phyloP scores from a whole-genome alignment of 2,113 vertebrate species.

The Eurystomus gularis region DNA sequence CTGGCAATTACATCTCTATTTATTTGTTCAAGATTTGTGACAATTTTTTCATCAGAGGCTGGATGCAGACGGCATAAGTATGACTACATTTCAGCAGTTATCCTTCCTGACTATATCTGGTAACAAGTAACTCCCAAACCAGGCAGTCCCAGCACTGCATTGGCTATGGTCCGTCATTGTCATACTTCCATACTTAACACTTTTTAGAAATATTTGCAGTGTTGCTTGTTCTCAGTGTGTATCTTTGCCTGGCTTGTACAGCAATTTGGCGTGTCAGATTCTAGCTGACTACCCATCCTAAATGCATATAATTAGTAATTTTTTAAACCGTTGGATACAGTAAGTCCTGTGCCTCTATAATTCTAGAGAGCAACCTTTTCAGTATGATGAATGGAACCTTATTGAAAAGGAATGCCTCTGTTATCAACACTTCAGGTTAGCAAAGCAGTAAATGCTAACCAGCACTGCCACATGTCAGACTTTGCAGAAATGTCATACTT shows the following conservation, averaged over 20 bases:
- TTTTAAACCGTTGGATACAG: background rate
- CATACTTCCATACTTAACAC: background rate
- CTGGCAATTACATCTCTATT: background rate
- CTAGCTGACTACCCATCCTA: background rate
- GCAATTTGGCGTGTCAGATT: background rate
- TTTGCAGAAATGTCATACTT: slow-evolving; percentile 24
- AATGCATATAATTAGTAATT: background rate
- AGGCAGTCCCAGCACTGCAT: background rate
- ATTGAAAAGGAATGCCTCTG: slow-evolving; percentile 14
- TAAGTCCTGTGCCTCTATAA: background rate
- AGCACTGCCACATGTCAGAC: slow-evolving; percentile 2
- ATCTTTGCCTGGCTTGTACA: background rate
- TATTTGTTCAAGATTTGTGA: background rate
- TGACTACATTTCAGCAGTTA: background rate
- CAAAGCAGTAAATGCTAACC: slow-evolving; percentile 18
- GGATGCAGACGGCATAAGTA: background rate
- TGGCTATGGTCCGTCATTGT: background rate
- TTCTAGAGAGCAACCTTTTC: slow-evolving; percentile 28
- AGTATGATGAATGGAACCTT: slow-evolving; percentile 37
- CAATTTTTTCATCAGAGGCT: background rate
- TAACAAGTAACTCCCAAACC: background rate
- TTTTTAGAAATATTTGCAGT: background rate
- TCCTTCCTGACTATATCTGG: background rate
- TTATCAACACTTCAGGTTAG: slow-evolving; percentile 4
- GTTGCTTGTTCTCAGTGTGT: background rate